These are phyloP conservation scores for Pogona vitticeps DNA, from an alignment of 2,113 vertebrate genomes.

Conservation along the genomic window DNA sequence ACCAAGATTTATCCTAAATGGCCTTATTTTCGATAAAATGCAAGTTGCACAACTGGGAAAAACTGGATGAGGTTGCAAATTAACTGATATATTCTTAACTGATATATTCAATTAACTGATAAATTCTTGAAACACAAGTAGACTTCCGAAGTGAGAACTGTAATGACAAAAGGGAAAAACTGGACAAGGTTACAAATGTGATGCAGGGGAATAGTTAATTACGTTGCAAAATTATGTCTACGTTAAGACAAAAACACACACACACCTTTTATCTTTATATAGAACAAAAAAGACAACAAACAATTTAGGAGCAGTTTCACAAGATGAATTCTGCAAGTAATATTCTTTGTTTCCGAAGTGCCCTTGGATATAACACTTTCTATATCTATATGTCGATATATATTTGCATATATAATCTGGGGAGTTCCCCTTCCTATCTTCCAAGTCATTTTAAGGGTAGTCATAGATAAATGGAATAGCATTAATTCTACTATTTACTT, in stretches of 20 bases:
- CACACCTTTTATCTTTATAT: not conserved
- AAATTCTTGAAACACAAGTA: not conserved
- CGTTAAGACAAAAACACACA: not conserved
- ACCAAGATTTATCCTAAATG: not conserved
- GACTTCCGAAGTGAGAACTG: not conserved
- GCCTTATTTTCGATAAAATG: too few relatives aligned
- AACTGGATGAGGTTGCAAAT: too few relatives aligned
- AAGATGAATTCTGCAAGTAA: not conserved
- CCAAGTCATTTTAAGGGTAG: conserved; percentile 37
- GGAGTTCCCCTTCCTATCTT: not conserved
- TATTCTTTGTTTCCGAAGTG: not conserved
- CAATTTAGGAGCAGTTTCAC: not conserved
- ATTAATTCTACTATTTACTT: conserved; percentile 68
- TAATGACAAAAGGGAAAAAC: not conserved
- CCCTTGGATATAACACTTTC: not conserved
- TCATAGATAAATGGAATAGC: conserved; percentile 57
- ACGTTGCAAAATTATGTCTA: not conserved
- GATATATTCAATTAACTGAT: not conserved
- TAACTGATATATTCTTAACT: not conserved
- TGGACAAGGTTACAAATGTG: not conserved
- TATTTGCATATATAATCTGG: not conserved
- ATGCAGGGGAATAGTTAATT: not conserved
- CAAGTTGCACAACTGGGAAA: not conserved
- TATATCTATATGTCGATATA: not conserved
- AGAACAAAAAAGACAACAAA: not conserved